A percentile compares a stretch with the other conserved stretches of the same genome.
phyloP scores from a whole-genome alignment of 2,888 invertebrate species.

The Hoplodrina blanda region DNA sequence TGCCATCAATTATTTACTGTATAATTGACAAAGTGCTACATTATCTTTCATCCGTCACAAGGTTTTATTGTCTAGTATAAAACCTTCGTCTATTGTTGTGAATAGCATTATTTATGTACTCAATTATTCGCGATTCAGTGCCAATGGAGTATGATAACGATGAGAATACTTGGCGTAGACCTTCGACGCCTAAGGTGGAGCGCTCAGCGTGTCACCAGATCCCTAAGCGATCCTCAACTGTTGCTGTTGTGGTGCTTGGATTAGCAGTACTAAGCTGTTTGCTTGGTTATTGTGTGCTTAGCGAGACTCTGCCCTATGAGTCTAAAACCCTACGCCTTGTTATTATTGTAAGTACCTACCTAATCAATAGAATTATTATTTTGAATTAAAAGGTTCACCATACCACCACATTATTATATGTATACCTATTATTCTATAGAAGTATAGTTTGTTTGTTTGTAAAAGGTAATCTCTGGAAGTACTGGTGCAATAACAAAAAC shows the following conservation, averaged over 20 bases:
- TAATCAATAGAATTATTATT: no score
- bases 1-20: constrained; percentile 7
- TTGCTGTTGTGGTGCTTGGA: constrained; percentile 84
- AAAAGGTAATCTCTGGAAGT: no score
- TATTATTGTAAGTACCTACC: constrained; percentile 80
- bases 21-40: constrained; percentile 10
- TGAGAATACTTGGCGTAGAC: constrained; percentile 84
- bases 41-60: constrained; percentile 15
- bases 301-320: constrained; percentile 86
- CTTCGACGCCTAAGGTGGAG: constrained; percentile 74
- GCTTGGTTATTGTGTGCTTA: constrained; percentile 87
- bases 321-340: constrained; percentile 85
- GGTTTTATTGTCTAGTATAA: constrained; percentile 13
- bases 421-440: no score
- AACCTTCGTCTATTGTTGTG: constrained; percentile 22
- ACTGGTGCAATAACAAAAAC: no score
- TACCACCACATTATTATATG: no score
- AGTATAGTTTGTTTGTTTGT: no score
- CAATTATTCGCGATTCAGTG: constrained; percentile 65
- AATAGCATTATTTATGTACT: constrained; percentile 59
- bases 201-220: constrained; percentile 77
- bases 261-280: constrained; percentile 86
- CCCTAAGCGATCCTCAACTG: constrained; percentile 80
- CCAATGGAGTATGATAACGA: constrained; percentile 86
- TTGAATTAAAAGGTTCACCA: no score